Evolutionary conservation across 2,113 vertebrate species (phyloP).

Genomic region (Poicephalus meyeri): DNA sequence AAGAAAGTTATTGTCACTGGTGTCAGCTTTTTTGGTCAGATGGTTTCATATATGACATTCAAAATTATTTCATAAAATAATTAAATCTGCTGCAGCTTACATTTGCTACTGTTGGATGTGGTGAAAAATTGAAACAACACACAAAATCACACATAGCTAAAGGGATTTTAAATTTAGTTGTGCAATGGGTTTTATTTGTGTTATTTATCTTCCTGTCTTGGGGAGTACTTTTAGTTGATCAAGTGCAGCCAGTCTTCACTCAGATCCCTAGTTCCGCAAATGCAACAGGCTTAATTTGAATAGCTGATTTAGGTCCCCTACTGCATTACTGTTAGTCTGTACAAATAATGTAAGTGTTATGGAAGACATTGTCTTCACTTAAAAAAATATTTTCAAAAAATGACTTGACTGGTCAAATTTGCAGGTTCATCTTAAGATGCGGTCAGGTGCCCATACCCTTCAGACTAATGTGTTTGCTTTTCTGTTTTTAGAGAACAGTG

Average conservation of each 20-base stretch:
- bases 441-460: background rate
- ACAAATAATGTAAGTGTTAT: background rate
- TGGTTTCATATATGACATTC: background rate
- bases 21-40: background rate
- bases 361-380: background rate
- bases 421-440: background rate
- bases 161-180: background rate
- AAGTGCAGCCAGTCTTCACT: background rate
- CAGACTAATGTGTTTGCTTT: background rate
- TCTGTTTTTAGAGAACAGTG: background rate
- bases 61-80: background rate
- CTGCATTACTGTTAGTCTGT: background rate
- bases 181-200: background rate
- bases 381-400: background rate
- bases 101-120: background rate
- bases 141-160: background rate
- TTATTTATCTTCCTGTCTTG: background rate
- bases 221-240: background rate
- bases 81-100: background rate
- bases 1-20: background rate
- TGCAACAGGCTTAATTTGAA: background rate
- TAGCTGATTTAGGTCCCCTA: background rate
- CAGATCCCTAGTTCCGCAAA: background rate
- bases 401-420: background rate
- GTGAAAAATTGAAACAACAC: background rate